Evolutionary conservation across 2,797 vertebrate species (phyloP).

Genomic region (Erethizon dorsatum): DNA sequence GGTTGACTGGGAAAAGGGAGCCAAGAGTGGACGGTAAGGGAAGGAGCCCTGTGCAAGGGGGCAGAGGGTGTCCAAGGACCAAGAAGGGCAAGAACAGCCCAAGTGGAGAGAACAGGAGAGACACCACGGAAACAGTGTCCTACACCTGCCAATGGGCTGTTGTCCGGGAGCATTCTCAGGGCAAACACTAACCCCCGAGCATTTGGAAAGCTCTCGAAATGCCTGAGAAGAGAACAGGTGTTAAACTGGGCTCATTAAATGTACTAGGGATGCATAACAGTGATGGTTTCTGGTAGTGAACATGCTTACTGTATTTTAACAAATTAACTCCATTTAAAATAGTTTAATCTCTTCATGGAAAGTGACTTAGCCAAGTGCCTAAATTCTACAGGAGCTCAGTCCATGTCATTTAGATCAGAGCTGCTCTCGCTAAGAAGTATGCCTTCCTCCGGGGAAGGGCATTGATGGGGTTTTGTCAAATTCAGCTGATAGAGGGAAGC

Average conservation of each 20-base stretch:
- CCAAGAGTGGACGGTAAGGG: fast-evolving
- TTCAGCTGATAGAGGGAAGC: neutral
- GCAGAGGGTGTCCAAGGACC: neutral
- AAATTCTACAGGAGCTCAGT: neutral
- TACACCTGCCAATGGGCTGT: fast-evolving
- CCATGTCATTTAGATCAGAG: neutral
- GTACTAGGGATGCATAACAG: neutral
- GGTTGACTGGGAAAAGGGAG: neutral
- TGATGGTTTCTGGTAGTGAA: neutral
- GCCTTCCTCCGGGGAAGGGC: neutral
- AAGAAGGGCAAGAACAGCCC: neutral
- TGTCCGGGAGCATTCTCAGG: neutral
- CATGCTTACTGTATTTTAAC: conserved; percentile 63
- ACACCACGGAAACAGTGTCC: neutral
- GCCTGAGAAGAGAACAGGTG: neutral
- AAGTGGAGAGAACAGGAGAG: fast-evolving
- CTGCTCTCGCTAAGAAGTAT: neutral
- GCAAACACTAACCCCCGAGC: neutral
- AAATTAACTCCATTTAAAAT: conserved; percentile 68
- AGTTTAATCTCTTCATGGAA: conserved; percentile 57
- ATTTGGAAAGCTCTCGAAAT: neutral
- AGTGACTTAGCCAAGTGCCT: neutral
- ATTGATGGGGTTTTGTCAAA: neutral
- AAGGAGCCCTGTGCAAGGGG: neutral
- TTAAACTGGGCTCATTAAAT: conserved; percentile 15